A percentile compares a stretch with the other conserved stretches of the same genome.
These are phyloP conservation scores for Drosophila testacea DNA, from an alignment of 2,888 invertebrate genomes.

Conservation along the genomic window DNA sequence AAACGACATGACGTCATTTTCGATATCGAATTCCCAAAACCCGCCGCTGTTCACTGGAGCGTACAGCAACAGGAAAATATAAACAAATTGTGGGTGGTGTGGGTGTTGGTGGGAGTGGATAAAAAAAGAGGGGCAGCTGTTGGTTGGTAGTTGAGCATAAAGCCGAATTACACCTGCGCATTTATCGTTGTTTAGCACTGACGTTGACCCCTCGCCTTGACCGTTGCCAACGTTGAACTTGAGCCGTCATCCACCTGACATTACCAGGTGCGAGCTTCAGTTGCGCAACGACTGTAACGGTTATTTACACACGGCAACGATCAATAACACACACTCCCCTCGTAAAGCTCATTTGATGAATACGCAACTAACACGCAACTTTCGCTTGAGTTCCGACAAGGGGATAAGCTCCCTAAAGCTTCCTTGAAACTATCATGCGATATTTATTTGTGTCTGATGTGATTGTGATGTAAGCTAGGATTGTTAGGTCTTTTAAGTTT, in stretches of 20 bases:
- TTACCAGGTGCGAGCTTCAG: constrained; percentile 39
- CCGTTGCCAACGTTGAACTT: constrained; percentile 66
- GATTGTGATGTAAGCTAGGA: background rate
- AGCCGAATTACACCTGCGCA: constrained; percentile 64
- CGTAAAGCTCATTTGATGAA: constrained; percentile 54
- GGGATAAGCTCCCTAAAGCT: background rate
- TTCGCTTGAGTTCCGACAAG: constrained; percentile 18
- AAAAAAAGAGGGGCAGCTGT: constrained; percentile 49
- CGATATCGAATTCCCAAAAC: constrained; percentile 59
- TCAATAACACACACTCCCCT: constrained; percentile 52
- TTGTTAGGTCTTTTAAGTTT: background rate
- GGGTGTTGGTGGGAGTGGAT: constrained; percentile 6
- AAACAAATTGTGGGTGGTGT: constrained; percentile 64
- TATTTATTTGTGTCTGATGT: background rate
- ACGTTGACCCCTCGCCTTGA: constrained; percentile 75
- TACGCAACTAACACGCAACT: constrained; percentile 68
- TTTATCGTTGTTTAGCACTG: constrained; percentile 18
- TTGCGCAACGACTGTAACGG: constrained; percentile 59
- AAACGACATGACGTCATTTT: constrained; percentile 71
- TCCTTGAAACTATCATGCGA: background rate
- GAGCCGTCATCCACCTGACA: constrained; percentile 25
- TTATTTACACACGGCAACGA: constrained; percentile 33
- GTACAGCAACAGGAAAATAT: constrained; percentile 60
- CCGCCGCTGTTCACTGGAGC: constrained; percentile 33
- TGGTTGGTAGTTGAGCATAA: constrained; percentile 33